Base-by-base conservation (phyloP, 2,797 vertebrate genomes). In the Eulemur mongoz region DNA sequence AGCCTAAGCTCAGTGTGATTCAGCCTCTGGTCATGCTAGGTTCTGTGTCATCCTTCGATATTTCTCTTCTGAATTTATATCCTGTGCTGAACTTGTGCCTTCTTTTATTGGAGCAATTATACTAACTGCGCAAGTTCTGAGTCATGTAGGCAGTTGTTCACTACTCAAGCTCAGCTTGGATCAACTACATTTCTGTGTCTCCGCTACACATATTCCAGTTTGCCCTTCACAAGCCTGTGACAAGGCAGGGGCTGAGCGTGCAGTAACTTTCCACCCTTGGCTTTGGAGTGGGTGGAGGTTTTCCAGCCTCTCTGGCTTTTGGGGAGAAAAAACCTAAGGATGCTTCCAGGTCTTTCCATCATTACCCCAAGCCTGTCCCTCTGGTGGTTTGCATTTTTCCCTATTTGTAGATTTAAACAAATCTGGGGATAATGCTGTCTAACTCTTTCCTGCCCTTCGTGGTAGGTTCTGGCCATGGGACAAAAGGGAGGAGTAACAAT, bases 11-110 rank as follows among this genome's bases (percentile, higher is more conserved):
- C 69, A 67, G 57, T 40, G 88, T 84, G 93, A 91, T 59, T 89
- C 82, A 88, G 69, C 73, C 95, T 65, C 79, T 79, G 79, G 81
- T 86, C 82, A 52, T 4, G 14, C 43, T 81, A 9, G 45, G 25
- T 40, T 89, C 52, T 94, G 63, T 93, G 91, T 89, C 91, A 95
- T 75, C 85, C 45, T 23, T 27, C 59, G 78, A 25, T 59, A 43
- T 89, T 93, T 92, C 61, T 92, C 85, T 75, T 85, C n/a, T 61
- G 69, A 45, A 91, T 88, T 94, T 92, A 40, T 40, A 50, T 85
- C 79, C 80, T 94, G 86, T 50, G 38, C 65, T 54, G 65, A 75
- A 89, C 86, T 76, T 83, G 45, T 91, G 86, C 92, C 75, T 93
- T 79, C 86, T 93, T 83, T 91, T 91, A 93, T 40, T 70, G 83